Conservation (phyloP, 1,140 invertebrate species). For the Apocrypta bakeri region DNA sequence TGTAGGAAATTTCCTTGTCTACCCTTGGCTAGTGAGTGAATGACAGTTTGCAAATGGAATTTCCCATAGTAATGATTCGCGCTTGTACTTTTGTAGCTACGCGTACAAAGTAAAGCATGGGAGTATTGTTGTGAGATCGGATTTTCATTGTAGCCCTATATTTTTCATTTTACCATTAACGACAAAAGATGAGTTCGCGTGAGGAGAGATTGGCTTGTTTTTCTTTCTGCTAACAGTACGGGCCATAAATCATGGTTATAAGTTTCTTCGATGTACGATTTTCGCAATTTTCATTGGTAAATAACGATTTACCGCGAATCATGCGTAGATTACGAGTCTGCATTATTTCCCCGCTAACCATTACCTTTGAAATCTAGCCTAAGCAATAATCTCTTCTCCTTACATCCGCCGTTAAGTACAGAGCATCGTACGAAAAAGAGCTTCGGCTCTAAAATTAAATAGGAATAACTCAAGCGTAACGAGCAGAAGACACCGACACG, state of each 20-base stretch:
- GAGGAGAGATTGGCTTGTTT: no score
- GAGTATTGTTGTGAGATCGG: slow-evolving; percentile 6
- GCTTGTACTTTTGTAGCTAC: slow-evolving; percentile 3
- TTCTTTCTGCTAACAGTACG: no score
- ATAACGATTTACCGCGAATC: background rate
- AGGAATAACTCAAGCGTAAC: background rate
- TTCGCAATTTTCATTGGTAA: background rate
- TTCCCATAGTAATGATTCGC: slow-evolving; percentile 26
- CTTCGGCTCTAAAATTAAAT: background rate
- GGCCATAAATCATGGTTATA: no score
- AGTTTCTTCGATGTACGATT: no score
- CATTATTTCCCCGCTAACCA: background rate
- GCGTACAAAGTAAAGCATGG: slow-evolving; percentile 34
- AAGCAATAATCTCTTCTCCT: background rate
- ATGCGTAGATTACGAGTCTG: background rate
- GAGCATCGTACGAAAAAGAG: background rate
- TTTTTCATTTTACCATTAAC: background rate
- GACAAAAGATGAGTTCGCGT: no score
- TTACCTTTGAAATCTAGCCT: background rate
- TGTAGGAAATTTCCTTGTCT: slow-evolving; percentile 27
- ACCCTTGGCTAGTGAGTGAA: background rate
- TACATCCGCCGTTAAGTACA: background rate
- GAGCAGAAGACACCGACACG: background rate
- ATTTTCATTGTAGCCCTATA: slow-evolving; percentile 31
- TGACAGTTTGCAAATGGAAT: slow-evolving; percentile 44